These are phyloP conservation scores for Uria lomvia DNA, from an alignment of 2,113 vertebrate genomes.

Conservation along the genomic window DNA sequence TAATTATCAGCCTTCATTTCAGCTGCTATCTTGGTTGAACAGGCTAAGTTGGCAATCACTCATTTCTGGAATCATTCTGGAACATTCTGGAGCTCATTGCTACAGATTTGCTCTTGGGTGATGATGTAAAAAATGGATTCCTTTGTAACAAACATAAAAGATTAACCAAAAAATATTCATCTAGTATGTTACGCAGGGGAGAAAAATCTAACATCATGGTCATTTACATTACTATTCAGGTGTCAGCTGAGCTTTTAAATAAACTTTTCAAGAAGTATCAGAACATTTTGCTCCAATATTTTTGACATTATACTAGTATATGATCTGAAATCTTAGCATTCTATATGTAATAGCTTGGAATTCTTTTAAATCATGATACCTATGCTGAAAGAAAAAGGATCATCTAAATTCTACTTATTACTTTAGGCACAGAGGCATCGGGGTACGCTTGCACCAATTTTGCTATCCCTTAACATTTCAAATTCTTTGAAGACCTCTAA, in stretches of 20 bases:
- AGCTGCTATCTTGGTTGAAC: background rate
- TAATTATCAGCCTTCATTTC: background rate
- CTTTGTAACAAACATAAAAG: background rate
- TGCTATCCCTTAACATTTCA: background rate
- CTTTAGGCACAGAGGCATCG: background rate
- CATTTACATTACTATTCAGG: background rate
- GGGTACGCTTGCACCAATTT: background rate
- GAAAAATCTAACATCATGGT: background rate
- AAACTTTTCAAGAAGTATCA: background rate
- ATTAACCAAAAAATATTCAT: background rate
- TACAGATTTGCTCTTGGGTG: background rate
- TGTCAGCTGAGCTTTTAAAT: background rate
- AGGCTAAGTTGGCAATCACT: background rate
- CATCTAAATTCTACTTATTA: background rate
- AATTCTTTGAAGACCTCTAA: background rate
- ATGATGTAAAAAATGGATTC: background rate
- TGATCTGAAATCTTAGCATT: background rate
- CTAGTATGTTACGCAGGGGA: background rate
- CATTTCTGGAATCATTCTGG: background rate
- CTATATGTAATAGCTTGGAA: background rate
- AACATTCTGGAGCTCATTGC: background rate
- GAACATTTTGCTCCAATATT: background rate
- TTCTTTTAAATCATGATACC: background rate
- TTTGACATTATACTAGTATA: background rate
- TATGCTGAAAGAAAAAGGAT: background rate